Base-by-base conservation (phyloP, 2,797 vertebrate genomes). In the Sebastes baramenuke region DNA sequence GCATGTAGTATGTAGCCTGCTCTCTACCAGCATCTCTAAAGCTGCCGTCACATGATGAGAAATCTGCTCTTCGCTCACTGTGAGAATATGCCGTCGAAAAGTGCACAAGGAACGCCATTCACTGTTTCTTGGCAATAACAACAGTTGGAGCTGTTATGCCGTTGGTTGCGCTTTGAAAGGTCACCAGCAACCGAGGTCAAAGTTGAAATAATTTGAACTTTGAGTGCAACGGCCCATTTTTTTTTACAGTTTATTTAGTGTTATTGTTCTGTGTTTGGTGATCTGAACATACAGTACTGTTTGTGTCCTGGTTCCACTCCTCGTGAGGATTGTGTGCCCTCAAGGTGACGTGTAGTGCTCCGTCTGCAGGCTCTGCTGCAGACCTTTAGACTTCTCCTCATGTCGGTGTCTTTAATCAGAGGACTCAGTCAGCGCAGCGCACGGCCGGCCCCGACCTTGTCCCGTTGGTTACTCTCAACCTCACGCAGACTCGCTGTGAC, bases 381-480 rank as follows among this genome's bases (percentile, higher is more conserved):
- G 80, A 87, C 86, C 68, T 76, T 74, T 34, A 32, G 64, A 82
- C 67, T 32, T 65, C 56, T 66, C 76, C 22, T 46, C 77, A 65
- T 68, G 82, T 87, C 58, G 22, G 60, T 29, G 80, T 79, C 64
- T 85, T 67, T 70, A 83, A 87, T 85, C 77, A 42, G 88, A 82
- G 54, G 75, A 82, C 77, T 78, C 83, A 62, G 84, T 87, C 88
- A 74, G 86, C 25, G 58, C 69, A 22, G 87, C 84, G 64, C 85
- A 78, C 22, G 80, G 88, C 87, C 80, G 18, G 70, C 42, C 77
- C 36, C 24, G 90, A 86, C 88, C 91, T 72, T 68, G 90, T 90
- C 87, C 81, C 70, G 86, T 90, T 88, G 79, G 62, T 89, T 84
- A 16, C 67, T 61, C 61, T 87, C 84, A 79, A n/a, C 30, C 56